A percentile compares a stretch with the other conserved stretches of the same genome.
These are phyloP conservation scores for Pterobdella sp. DNA, from an alignment of 2,888 invertebrate species.

Conservation along the genomic window DNA sequence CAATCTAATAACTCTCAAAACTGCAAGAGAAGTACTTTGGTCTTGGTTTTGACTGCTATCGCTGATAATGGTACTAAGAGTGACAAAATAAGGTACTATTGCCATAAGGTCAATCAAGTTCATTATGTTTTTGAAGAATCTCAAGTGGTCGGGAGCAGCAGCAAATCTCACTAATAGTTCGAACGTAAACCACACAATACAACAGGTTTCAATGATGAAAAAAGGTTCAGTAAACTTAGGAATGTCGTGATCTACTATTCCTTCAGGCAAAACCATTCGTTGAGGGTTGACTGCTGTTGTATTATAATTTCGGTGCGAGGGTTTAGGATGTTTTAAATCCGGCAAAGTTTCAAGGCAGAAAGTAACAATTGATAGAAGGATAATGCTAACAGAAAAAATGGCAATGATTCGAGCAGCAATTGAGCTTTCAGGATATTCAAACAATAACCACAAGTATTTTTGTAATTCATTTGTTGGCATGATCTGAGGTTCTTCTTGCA, in stretches of 20 bases:
- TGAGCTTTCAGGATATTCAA: constrained; percentile 98
- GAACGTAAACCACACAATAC: constrained; percentile 97
- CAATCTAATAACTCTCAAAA: constrained; percentile 91
- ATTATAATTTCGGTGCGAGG: constrained; percentile 54
- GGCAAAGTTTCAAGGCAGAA: constrained; percentile 99
- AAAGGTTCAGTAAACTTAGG: constrained; percentile 98
- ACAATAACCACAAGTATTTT: constrained; percentile 94
- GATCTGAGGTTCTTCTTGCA: constrained; percentile 73
- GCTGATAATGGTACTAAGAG: constrained; percentile 93
- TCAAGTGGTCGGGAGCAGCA: constrained; percentile 95
- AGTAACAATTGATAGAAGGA: constrained; percentile 95
- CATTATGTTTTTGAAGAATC: constrained; percentile 99
- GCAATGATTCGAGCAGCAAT: constrained; percentile 96
- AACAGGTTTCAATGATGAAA: constrained; percentile 97
- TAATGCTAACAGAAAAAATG: constrained; percentile 97
- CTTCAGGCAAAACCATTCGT: neutral
- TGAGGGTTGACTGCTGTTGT: constrained; percentile 1
- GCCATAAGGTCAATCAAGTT: constrained; percentile 97
- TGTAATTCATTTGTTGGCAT: constrained; percentile 93
- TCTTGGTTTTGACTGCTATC: constrained; percentile 61
- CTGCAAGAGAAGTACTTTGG: constrained; percentile 63
- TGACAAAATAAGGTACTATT: constrained; percentile 99
- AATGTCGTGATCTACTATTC: constrained; percentile 68
- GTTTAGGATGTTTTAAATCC: constrained; percentile 94
- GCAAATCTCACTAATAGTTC: constrained; percentile 91